These are phyloP conservation scores for Epirrhoe alternata DNA, from an alignment of 2,888 invertebrate species.

Conservation along the genomic window DNA sequence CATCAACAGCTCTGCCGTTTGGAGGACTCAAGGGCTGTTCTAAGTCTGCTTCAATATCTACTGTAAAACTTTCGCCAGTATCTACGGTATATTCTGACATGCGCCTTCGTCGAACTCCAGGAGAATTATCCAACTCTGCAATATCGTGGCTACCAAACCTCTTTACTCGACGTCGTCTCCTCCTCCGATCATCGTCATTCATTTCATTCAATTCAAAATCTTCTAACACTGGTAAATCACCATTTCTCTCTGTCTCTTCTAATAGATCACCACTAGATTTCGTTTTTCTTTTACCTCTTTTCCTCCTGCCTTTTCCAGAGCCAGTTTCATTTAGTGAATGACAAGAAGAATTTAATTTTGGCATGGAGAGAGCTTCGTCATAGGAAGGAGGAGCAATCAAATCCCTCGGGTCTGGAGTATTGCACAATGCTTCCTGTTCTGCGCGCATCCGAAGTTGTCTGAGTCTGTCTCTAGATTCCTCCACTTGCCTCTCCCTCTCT, in stretches of 20 bases:
- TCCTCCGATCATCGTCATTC: constrained; percentile 55
- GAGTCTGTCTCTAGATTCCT: constrained; percentile 84
- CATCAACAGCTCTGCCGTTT: constrained; percentile 69
- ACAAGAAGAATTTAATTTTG: constrained; percentile 87
- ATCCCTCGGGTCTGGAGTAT: constrained; percentile 89
- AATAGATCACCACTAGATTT: constrained; percentile 81
- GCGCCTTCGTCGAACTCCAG: constrained; percentile 72
- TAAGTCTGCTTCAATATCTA: constrained; percentile 70
- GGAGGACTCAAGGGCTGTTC: constrained; percentile 63
- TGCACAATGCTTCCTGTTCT: constrained; percentile 83
- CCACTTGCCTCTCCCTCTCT: constrained; percentile 84
- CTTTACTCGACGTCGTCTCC: constrained; percentile 60
- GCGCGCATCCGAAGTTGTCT: constrained; percentile 81
- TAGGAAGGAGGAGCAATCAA: constrained; percentile 89
- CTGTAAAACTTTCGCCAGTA: constrained; percentile 55
- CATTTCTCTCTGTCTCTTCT: constrained; percentile 77
- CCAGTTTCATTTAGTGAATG: constrained; percentile 82
- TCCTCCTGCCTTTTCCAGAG: constrained; percentile 70
- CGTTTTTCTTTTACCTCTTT: constrained; percentile 78
- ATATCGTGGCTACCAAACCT: constrained; percentile 79
- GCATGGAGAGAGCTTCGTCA: constrained; percentile 91
- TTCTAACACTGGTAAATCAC: constrained; percentile 64
- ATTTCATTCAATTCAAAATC: constrained; percentile 66
- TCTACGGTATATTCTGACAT: constrained; percentile 69
- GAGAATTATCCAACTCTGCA: constrained; percentile 75